Base-by-base conservation (phyloP, 1,140 invertebrate species). In the Leptopilina clavipes region DNA sequence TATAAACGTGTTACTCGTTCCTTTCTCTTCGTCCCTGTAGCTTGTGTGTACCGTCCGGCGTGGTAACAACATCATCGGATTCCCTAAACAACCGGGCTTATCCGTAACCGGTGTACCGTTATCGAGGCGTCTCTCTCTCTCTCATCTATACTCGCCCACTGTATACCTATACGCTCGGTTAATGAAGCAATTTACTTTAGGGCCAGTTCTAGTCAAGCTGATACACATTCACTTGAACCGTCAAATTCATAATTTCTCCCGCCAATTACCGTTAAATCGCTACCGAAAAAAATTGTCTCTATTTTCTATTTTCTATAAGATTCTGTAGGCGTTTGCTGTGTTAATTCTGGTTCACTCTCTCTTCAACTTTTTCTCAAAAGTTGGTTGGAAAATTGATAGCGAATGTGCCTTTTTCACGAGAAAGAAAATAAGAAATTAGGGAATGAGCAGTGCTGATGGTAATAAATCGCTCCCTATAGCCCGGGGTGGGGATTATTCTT, bases 161-260 rank as follows among this genome's bases (percentile, higher is more conserved):
- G 37, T 40, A 6, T 40, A 9, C 7, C 17, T 52, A 17, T 17
- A 17, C 48, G 48, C 48, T 52, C 81, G 79, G 79, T 82, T 86
- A 86, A 86, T 84, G 84, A 85, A 83, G 84, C 83, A 86, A 85
- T 85, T 85, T 86, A 83, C 80, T 79, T 74, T 80, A 81, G 82
- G 25, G 80, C 80, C 79, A 81, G 81, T 77, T 79, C 73, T 77
- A 74, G 77, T 52, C 14, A 52, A 52, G 48, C 48, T 17, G 14
- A 52, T 52, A 52, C 48, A 17, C 48, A 52, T 52, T 17, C 48
- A 52, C 48, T 52, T 52, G 48, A 52, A 52, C 48, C 48, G 6
- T n/a, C 14, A 52, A 52, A 17, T 31, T 31, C 5, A 31, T 31
- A 31, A 31, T 52, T 52, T 7, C n/a, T 17, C 1, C n/a, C n/a